A percentile compares a stretch with the other conserved stretches of the same genome.
These are phyloP conservation scores for Himalopsyche tibetana DNA, from an alignment of 2,888 invertebrate genomes.

Conservation along the genomic window DNA sequence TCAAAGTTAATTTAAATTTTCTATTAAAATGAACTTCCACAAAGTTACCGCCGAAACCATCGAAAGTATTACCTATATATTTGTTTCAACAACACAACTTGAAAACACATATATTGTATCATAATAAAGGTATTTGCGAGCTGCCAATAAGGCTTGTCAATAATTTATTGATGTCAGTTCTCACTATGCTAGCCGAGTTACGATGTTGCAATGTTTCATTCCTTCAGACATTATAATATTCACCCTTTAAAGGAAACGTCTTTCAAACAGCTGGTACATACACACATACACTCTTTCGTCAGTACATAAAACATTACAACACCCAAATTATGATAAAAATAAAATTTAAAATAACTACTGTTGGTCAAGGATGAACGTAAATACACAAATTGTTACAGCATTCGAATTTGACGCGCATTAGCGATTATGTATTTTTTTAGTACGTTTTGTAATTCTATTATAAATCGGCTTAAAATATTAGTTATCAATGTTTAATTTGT, in stretches of 20 bases:
- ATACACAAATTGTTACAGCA: too few relatives aligned
- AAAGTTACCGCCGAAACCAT: too few relatives aligned
- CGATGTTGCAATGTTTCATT: conserved; percentile 15
- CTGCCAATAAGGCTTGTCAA: conserved; percentile 10
- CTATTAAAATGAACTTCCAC: too few relatives aligned
- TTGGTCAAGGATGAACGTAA: too few relatives aligned
- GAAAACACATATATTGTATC: background rate
- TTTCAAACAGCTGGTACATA: background rate
- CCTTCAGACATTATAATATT: conserved; percentile 29
- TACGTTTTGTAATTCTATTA: too few relatives aligned
- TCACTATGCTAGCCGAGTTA: background rate
- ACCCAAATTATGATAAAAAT: background rate
- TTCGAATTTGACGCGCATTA: too few relatives aligned
- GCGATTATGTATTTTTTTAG: too few relatives aligned
- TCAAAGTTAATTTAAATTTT: too few relatives aligned
- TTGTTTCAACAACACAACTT: background rate
- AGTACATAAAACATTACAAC: background rate
- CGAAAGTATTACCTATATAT: too few relatives aligned
- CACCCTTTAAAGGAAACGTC: conserved; percentile 2
- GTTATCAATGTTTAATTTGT: too few relatives aligned
- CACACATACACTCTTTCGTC: background rate
- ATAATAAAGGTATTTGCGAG: background rate
- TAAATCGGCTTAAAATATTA: too few relatives aligned
- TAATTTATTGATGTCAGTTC: conserved; percentile 4
- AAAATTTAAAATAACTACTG: too few relatives aligned